These are phyloP conservation scores for Brachionus plicatilis DNA, from an alignment of 1,140 invertebrate genomes.

Conservation along the genomic window DNA sequence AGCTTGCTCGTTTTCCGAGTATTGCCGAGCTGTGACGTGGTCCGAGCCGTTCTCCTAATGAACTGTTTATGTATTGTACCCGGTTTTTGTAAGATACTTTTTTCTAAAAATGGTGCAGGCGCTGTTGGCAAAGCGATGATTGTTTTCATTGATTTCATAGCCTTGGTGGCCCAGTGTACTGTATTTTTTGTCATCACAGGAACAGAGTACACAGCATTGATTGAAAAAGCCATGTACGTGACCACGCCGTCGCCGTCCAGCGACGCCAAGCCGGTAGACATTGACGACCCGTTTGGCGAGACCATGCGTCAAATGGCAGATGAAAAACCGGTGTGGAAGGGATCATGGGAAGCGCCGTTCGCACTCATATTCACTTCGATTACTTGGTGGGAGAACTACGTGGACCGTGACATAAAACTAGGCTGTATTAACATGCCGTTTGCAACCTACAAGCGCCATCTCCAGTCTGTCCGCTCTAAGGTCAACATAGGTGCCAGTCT, in stretches of 20 bases:
- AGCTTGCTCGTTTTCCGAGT: conserved; percentile 49
- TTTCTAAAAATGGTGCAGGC: conserved; percentile 45
- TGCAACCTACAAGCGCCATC: conserved; percentile 44
- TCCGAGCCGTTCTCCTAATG: conserved; percentile 47
- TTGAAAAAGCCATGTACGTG: conserved; percentile 15
- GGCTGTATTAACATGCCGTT: conserved; percentile 45
- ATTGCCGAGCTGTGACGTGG: conserved; percentile 48
- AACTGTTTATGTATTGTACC: conserved; percentile 49
- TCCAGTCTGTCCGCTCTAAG: conserved; percentile 47
- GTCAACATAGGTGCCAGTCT: conserved; percentile 47
- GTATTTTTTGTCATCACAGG: conserved; percentile 42
- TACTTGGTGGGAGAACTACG: conserved; percentile 54
- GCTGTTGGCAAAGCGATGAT: conserved; percentile 38
- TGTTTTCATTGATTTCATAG: conserved; percentile 42
- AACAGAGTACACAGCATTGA: conserved; percentile 34
- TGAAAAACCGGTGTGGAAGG: conserved; percentile 38
- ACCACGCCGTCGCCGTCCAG: background rate
- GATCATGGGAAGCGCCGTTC: conserved; percentile 42
- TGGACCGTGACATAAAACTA: conserved; percentile 47
- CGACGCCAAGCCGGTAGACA: background rate
- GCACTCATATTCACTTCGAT: conserved; percentile 49
- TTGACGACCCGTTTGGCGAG: conserved; percentile 15
- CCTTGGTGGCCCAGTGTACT: conserved; percentile 41
- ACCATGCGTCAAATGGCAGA: conserved; percentile 10
- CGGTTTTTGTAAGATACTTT: conserved; percentile 47